Evolutionary conservation across 1,140 invertebrate species (phyloP).

Genomic region (Drosophila sechellia): DNA sequence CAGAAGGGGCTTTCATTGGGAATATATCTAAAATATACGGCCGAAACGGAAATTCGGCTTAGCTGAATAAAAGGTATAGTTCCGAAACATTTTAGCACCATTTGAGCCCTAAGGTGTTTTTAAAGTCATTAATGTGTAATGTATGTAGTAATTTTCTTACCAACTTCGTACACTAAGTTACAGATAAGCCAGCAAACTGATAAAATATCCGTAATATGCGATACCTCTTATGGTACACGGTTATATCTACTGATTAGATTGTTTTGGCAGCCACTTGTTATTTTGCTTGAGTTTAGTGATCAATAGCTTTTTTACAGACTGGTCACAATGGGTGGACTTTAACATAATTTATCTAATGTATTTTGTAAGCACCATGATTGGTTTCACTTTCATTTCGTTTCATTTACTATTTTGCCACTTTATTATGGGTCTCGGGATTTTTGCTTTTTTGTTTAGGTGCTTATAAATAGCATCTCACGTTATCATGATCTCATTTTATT

Average conservation of each 20-base stretch:
- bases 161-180: neutral
- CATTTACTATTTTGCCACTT: conserved; percentile 7
- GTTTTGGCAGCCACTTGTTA: conserved; percentile 12
- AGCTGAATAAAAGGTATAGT: neutral
- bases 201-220: conserved; percentile 11
- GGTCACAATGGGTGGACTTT: neutral
- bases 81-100: neutral
- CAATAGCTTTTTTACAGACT: neutral
- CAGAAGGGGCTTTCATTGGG: neutral
- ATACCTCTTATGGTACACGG: conserved; percentile 1
- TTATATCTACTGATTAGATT: conserved; percentile 19
- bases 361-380: conserved; percentile 8
- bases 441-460: conserved; percentile 21
- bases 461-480: conserved; percentile 64
- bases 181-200: neutral
- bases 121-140: too few species aligned
- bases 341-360: neutral
- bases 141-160: neutral
- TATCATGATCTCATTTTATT: conserved; percentile 70
- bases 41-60: neutral
- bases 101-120: neutral
- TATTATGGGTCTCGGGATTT: conserved; percentile 16
- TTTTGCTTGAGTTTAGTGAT: conserved; percentile 1
- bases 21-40: neutral
- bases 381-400: conserved; percentile 35